Evolutionary conservation across 2,113 vertebrate genomes (phyloP), one percentile per base, ranked within the genome.

Genomic region (Pseudorasbora parva): DNA sequence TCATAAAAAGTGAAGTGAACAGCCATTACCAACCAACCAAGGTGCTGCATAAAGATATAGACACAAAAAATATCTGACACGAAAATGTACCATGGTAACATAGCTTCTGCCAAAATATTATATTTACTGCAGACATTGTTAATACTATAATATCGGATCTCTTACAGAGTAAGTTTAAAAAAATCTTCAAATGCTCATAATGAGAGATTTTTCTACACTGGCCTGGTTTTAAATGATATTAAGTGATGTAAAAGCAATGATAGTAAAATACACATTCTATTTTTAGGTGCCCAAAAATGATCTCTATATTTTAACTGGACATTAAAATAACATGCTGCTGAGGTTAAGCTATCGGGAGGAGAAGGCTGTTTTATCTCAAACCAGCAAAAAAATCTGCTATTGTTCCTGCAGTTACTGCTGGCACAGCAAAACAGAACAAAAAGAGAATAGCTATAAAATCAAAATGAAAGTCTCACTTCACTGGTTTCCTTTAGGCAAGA

Each of bases 381-480:
- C 12, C 33, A 60, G 77, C 21, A 25, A 47, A 27, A 78, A 25
- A 62, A 73, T 79, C 57, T 64, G 77, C 41, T 64, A 30, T 79
- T 79, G 77, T 64, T 66, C 25, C 59, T 47, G 59, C 17, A 47
- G 60, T 21, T 49, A 64, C 77, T 47, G 77, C 59, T 78, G 56
- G 56, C 75, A 60, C 75, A 78, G 75, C 37, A 78, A 66, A 79
- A 79, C 78, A 49, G 25, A 25, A 23, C 43, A 49, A 43, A 49
- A 79, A 79, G 21, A 79, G 77, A 64, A 47, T 64, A 2, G 8
- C 59, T 79, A 79, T 45, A 43, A 78, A 62, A 78, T 78, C 76
- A 25, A 78, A 79, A 79, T 79, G 78, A 64, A 79, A 79, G 43
- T 66, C 23, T 25, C 78, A 66, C 77, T 79, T 27, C 15, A 79